Percentiles rank a stretch among this genome's conserved stretches.
phyloP scores from a whole-genome alignment of 2,797 vertebrate genomes.

The Gila robusta region DNA sequence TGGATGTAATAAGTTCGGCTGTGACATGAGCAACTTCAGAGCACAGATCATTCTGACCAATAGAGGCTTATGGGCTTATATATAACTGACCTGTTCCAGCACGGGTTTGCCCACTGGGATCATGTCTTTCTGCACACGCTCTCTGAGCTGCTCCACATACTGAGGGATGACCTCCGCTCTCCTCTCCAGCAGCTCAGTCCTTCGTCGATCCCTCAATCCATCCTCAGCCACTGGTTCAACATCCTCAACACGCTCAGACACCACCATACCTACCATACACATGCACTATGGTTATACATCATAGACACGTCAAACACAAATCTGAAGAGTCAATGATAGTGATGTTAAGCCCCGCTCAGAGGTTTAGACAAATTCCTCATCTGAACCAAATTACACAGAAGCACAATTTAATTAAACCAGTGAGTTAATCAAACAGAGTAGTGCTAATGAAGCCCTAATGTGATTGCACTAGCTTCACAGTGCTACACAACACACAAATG shows the following conservation, averaged over 20 bases:
- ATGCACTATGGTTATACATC: neutral
- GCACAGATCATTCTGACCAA: neutral
- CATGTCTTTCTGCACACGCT: constrained; percentile 85
- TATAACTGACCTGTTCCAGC: constrained; percentile 89
- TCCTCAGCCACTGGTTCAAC: constrained; percentile 22
- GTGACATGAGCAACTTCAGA: neutral
- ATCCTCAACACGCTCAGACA: constrained; percentile 69
- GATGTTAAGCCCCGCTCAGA: constrained; percentile 26
- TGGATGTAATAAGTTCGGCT: neutral
- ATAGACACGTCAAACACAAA: constrained; percentile 18
- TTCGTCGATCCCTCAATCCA: constrained; percentile 42
- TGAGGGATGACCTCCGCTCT: constrained; percentile 78
- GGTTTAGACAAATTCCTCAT: constrained; percentile 33
- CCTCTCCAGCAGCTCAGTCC: constrained; percentile 74
- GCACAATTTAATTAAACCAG: constrained; percentile 60
- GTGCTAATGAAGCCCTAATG: constrained; percentile 54
- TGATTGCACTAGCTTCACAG: constrained; percentile 39
- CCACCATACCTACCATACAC: constrained; percentile 71
- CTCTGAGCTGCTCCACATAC: constrained; percentile 85
- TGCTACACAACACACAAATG: neutral
- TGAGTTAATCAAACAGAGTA: constrained; percentile 53
- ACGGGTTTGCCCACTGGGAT: constrained; percentile 89
- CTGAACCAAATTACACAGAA: constrained; percentile 51
- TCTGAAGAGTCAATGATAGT: constrained; percentile 43
- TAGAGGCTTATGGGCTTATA: neutral